A percentile compares a stretch with the other conserved stretches of the same genome.
Conservation (phyloP, 2,113 vertebrate genomes). For the Pygoscelis adeliae region DNA sequence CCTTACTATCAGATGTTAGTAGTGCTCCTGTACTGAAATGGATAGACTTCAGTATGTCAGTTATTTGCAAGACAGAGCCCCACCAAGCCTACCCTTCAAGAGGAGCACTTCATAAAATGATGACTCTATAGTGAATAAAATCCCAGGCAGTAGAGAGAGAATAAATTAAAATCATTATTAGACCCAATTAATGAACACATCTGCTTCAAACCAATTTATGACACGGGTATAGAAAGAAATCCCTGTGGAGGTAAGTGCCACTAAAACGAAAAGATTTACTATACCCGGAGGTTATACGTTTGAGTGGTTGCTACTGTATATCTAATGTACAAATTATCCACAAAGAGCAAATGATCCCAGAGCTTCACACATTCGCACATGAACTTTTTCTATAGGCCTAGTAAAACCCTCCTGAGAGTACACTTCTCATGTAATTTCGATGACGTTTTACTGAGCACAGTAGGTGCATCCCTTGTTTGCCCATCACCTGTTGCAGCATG, state of each 20-base stretch:
- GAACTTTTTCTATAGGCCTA: background rate
- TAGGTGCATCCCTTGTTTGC: background rate
- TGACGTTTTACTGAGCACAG: background rate
- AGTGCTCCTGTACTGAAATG: background rate
- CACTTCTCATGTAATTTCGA: background rate
- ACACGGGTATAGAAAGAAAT: background rate
- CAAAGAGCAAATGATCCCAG: background rate
- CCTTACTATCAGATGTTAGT: background rate
- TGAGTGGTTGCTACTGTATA: background rate
- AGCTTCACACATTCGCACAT: background rate
- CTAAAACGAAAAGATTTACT: background rate
- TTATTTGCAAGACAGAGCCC: background rate
- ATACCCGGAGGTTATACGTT: background rate
- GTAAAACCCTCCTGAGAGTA: background rate
- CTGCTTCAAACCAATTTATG: constrained; percentile 1
- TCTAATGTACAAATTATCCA: background rate
- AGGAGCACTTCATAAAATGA: background rate
- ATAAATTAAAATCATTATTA: background rate
- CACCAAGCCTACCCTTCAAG: background rate
- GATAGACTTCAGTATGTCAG: background rate
- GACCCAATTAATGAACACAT: constrained; percentile 17
- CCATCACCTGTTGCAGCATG: background rate
- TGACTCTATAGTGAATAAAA: background rate
- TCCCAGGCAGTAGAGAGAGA: background rate
- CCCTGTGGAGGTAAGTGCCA: background rate